A percentile compares a stretch with the other conserved stretches of the same genome.
These are phyloP conservation scores for Procavia capensis DNA, from an alignment of 2,113 vertebrate genomes.

Conservation along the genomic window DNA sequence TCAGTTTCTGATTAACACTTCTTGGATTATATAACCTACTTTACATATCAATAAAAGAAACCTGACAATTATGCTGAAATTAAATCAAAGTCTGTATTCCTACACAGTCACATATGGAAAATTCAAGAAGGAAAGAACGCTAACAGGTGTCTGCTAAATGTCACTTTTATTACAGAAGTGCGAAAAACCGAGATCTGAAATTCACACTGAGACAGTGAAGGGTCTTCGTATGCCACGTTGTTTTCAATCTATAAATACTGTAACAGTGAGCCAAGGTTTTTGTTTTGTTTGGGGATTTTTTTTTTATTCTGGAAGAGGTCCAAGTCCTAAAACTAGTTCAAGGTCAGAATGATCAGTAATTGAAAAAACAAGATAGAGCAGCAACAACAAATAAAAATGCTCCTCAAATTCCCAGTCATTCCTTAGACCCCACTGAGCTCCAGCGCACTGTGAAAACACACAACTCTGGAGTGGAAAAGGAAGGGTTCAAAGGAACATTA, in stretches of 20 bases:
- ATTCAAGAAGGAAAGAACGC: neutral
- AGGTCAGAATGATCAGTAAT: neutral
- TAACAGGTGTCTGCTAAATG: neutral
- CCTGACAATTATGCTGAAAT: neutral
- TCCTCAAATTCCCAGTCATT: neutral
- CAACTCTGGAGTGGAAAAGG: neutral
- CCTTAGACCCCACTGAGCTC: neutral
- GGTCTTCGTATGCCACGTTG: neutral
- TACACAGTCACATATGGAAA: neutral
- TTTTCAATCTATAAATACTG: neutral
- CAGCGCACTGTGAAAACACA: neutral
- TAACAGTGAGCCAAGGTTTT: neutral
- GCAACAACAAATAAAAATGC: neutral
- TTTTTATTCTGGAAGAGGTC: neutral
- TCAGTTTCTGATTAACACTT: neutral
- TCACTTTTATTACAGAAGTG: neutral
- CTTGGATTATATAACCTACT: neutral
- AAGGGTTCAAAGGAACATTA: neutral
- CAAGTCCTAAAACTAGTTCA: conserved; percentile 28
- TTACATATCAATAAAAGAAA: neutral
- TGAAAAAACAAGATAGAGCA: neutral
- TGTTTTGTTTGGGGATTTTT: neutral
- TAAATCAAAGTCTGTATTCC: neutral
- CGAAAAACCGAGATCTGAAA: neutral
- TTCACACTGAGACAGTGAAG: conserved; percentile 7